These are phyloP conservation scores for Chrysemys picta DNA, from an alignment of 2,113 vertebrate species.

Conservation along the genomic window DNA sequence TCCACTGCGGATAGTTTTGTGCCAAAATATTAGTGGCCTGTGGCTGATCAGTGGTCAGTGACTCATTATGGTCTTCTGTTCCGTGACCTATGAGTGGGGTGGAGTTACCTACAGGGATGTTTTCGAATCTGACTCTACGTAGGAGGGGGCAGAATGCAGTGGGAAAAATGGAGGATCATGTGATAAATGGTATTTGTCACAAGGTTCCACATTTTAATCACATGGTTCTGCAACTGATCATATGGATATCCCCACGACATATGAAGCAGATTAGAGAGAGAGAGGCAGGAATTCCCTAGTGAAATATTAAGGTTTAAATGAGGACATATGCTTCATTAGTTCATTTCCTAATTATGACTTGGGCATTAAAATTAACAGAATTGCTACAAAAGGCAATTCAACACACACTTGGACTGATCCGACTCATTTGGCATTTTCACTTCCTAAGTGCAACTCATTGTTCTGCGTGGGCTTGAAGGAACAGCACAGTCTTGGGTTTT, in stretches of 20 bases:
- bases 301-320: conserved; percentile 43
- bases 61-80: background rate
- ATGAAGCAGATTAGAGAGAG: background rate
- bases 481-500: conserved; percentile 49
- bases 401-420: conserved; percentile 3
- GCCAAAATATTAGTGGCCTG: background rate
- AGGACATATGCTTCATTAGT: conserved; percentile 23
- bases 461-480: conserved; percentile 63
- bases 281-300: background rate
- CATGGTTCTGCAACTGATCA: background rate
- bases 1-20: background rate
- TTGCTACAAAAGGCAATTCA: conserved; percentile 33
- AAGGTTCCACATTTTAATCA: background rate
- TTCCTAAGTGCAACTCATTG: conserved; percentile 51
- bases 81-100: background rate
- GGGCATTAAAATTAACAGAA: conserved; percentile 11
- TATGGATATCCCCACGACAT: background rate
- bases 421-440: conserved; percentile 1
- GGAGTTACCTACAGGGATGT: background rate
- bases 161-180: background rate
- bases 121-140: background rate
- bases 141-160: fast-evolving
- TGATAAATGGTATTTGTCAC: background rate
- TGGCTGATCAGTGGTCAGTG: fast-evolving
- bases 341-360: conserved; percentile 50